A percentile compares a stretch with the other conserved stretches of the same genome.
Evolutionary conservation across 2,797 vertebrate species (phyloP).

Genomic region (Geotrypetes seraphini): DNA sequence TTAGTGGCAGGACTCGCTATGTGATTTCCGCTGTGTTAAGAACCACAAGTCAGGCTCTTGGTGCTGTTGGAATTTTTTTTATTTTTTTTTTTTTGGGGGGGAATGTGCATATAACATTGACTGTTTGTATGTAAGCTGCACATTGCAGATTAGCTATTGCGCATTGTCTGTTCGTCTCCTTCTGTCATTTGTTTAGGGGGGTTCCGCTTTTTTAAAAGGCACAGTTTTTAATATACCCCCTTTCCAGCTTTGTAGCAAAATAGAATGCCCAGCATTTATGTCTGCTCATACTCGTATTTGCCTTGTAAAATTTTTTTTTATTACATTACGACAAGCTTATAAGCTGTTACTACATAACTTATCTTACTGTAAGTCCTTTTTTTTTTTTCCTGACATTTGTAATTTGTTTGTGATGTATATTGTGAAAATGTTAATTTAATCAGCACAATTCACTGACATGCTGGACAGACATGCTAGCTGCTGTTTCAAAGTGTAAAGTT

Average conservation of each 20-base stretch:
- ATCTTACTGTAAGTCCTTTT: slow-evolving; percentile 87
- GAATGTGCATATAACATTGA: slow-evolving; percentile 91
- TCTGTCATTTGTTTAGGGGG: slow-evolving; percentile 55
- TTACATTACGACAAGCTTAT: slow-evolving; percentile 73
- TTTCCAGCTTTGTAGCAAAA: slow-evolving; percentile 65
- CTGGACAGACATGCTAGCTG: slow-evolving; percentile 99
- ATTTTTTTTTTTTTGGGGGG: too few relatives aligned
- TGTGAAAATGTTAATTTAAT: slow-evolving; percentile 99
- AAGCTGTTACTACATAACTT: slow-evolving; percentile 83
- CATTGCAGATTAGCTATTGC: slow-evolving; percentile 59
- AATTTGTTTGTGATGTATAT: slow-evolving; percentile 93
- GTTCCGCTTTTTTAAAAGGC: slow-evolving; percentile 7
- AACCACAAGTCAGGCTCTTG: slow-evolving; percentile 67
- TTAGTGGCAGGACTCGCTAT: slow-evolving; percentile 49
- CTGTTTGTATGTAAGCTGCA: slow-evolving; percentile 72
- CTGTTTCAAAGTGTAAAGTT: slow-evolving; percentile 92
- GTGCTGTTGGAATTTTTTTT: slow-evolving; percentile 64
- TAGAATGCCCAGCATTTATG: slow-evolving; percentile 67
- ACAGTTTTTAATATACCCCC: slow-evolving; percentile 33
- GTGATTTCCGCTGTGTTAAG: slow-evolving; percentile 59
- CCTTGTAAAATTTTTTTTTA: slow-evolving; percentile 73
- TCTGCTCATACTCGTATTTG: slow-evolving; percentile 71
- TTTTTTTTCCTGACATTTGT: slow-evolving; percentile 71
- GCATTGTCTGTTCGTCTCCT: slow-evolving; percentile 62
- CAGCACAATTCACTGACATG: slow-evolving; percentile 99